Evolutionary conservation across 2,113 vertebrate genomes (phyloP).

Genomic region (Sebastes schlegelii): DNA sequence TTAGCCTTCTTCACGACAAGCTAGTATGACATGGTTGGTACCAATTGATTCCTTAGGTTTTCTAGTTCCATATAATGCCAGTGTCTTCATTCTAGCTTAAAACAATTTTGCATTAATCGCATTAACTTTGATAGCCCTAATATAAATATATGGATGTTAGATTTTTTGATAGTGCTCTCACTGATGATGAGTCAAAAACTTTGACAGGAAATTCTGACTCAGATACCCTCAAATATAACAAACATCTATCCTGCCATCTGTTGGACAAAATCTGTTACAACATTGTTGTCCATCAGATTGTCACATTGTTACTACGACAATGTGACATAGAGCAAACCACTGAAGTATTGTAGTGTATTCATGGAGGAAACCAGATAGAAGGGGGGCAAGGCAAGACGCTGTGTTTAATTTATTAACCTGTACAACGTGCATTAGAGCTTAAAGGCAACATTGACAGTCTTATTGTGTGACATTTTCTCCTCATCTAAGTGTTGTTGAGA

Average conservation of each 20-base stretch:
- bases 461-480: not conserved
- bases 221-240: not conserved
- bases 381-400: not conserved
- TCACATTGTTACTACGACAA: no score
- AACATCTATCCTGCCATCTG: not conserved
- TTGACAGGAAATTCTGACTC: not conserved
- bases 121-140: no score
- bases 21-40: no score
- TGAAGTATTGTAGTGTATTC: not conserved
- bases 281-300: no score
- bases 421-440: not conserved
- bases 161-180: not conserved
- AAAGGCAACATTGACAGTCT: not conserved
- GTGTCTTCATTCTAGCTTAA: no score
- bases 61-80: no score
- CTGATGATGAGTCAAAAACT: not conserved
- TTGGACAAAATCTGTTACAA: conserved; percentile 3
- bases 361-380: not conserved
- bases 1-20: no score
- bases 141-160: not conserved
- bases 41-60: no score
- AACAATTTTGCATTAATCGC: no score
- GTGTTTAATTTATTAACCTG: not conserved
- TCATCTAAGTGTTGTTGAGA: not conserved
- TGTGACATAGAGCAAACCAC: not conserved